Evolutionary conservation across 2,113 vertebrate genomes (phyloP).

Genomic region (Elanus axillaris): DNA sequence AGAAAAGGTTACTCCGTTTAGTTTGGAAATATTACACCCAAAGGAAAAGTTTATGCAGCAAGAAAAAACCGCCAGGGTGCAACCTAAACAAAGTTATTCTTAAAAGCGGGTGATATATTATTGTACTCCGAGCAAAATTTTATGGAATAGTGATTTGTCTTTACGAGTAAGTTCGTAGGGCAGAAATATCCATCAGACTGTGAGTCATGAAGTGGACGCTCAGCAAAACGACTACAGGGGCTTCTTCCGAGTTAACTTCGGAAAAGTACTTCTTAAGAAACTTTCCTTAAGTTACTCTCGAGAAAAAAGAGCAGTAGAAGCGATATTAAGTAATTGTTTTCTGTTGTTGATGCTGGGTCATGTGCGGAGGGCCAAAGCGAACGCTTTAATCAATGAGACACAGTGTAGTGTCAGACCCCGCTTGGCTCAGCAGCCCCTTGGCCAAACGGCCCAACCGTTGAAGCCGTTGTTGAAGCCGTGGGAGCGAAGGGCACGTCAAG

Average conservation of each 20-base stretch:
- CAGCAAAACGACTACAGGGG: background rate
- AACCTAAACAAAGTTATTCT: background rate
- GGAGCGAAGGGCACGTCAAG: background rate
- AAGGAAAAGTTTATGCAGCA: background rate
- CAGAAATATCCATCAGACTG: background rate
- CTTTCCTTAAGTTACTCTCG: background rate
- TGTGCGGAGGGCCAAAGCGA: rapidly evolving
- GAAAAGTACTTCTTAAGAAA: background rate
- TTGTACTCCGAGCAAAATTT: background rate
- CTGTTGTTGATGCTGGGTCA: background rate
- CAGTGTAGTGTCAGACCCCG: background rate
- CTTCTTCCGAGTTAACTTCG: background rate
- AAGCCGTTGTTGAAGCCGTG: background rate
- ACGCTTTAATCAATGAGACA: background rate
- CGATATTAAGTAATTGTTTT: background rate
- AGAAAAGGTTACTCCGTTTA: background rate
- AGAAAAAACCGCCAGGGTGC: background rate
- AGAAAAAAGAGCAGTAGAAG: background rate
- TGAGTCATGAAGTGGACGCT: background rate
- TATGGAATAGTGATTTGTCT: background rate
- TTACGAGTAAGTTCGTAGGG: background rate
- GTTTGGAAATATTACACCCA: background rate
- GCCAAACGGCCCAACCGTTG: no score
- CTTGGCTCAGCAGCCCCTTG: rapidly evolving
- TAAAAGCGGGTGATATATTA: background rate